phyloP scores from a whole-genome alignment of 2,113 vertebrate species.

The Mixornis gularis region DNA sequence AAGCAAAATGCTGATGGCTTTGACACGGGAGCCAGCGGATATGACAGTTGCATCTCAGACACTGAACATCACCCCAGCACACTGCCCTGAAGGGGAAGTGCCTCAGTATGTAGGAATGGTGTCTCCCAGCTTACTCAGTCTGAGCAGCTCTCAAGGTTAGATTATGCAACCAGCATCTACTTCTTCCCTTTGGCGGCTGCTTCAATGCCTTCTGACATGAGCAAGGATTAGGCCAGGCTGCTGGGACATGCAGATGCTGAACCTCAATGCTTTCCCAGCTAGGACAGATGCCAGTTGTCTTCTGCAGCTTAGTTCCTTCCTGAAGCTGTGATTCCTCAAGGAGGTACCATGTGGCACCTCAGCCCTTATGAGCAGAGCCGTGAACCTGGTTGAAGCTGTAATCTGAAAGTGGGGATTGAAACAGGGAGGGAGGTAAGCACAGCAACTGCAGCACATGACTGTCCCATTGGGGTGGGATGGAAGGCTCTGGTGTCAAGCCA shows the following conservation, averaged over 20 bases:
- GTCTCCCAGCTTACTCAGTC: not conserved
- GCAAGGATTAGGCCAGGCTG: not conserved
- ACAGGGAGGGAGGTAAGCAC: not conserved
- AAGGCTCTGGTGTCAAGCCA: not conserved
- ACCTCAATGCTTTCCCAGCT: not conserved
- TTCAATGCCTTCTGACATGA: not conserved
- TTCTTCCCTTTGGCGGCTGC: constrained; percentile 12
- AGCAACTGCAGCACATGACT: not conserved
- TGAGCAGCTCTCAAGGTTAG: not conserved
- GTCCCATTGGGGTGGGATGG: not conserved
- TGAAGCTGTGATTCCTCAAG: not conserved
- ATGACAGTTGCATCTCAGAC: not conserved
- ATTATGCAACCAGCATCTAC: not conserved
- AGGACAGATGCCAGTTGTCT: not conserved
- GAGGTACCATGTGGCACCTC: not conserved
- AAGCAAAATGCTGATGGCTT: not conserved
- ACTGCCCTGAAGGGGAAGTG: not conserved
- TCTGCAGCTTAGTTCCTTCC: not conserved
- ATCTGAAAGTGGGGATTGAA: not conserved
- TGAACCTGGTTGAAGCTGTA: not conserved
- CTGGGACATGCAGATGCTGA: not conserved
- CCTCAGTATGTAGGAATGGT: not conserved
- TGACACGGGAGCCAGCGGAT: not conserved
- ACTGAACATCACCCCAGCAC: not conserved
- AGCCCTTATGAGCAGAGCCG: not conserved